Conservation (phyloP, 2,888 invertebrate genomes). For the Sthenelais limicola region DNA sequence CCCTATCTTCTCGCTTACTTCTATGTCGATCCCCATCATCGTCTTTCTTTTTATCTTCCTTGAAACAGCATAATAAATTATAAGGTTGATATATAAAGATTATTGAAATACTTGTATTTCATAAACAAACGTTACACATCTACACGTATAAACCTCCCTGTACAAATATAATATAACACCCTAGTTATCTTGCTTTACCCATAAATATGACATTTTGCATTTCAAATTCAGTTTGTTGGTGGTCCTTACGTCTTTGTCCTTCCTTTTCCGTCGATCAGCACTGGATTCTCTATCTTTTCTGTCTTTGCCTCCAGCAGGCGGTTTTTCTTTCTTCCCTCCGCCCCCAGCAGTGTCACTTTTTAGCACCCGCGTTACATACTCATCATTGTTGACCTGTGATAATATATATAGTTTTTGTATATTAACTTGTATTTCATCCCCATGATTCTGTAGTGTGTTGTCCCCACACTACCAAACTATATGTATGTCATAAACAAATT, state of each 20-base stretch:
- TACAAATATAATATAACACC: too few species aligned
- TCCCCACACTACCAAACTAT: too few species aligned
- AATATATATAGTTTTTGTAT: too few species aligned
- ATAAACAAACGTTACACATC: slow-evolving; percentile 2
- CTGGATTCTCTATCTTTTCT: slow-evolving; percentile 35
- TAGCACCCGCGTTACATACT: slow-evolving; percentile 71
- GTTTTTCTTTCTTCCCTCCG: slow-evolving; percentile 43
- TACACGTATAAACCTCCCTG: too few species aligned
- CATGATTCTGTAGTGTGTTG: too few species aligned
- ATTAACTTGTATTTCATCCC: too few species aligned
- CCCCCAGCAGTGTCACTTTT: slow-evolving; percentile 52
- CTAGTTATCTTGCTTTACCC: too few species aligned
- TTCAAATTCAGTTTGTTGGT: too few species aligned
- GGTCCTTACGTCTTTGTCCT: slow-evolving; percentile 34
- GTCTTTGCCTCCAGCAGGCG: not conserved
- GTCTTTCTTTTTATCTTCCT: slow-evolving; percentile 1
- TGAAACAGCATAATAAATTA: not conserved
- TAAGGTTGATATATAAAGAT: not conserved
- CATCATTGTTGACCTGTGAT: slow-evolving; percentile 70
- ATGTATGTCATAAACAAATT: too few species aligned
- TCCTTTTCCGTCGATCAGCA: slow-evolving; percentile 43
- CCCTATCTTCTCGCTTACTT: slow-evolving; percentile 35
- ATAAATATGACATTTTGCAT: too few species aligned
- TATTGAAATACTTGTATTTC: not conserved
- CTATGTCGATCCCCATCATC: slow-evolving; percentile 21